Evolutionary conservation across 2,888 invertebrate species (phyloP).

Genomic region (Eupithecia insigniata): DNA sequence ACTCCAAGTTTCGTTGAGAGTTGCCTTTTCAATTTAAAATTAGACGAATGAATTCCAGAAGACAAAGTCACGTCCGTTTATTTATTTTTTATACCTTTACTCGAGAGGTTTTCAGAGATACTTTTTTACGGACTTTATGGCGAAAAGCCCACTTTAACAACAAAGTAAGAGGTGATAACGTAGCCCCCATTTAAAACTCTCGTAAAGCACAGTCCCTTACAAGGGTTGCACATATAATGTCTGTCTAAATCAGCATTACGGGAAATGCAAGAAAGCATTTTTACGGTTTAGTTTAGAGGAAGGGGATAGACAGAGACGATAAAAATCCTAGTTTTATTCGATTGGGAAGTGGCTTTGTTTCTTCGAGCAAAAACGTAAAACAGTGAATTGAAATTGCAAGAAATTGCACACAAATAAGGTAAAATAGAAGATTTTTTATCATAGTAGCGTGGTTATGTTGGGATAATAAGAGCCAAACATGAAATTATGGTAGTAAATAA

Average conservation of each 20-base stretch:
- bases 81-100: slow-evolving; percentile 5
- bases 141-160: slow-evolving; percentile 2
- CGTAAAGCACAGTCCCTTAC: slow-evolving; percentile 6
- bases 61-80: slow-evolving; percentile 3
- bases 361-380: not conserved
- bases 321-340: not conserved
- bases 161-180: slow-evolving; percentile 21
- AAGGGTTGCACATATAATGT: not conserved
- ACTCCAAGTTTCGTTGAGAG: not conserved
- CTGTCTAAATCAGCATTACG: slow-evolving; percentile 3
- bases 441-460: too few relatives aligned
- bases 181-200: slow-evolving; percentile 14
- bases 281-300: not conserved
- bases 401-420: not conserved
- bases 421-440: too few relatives aligned
- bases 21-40: not conserved
- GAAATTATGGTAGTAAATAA: too few relatives aligned
- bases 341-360: not conserved
- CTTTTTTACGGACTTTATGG: slow-evolving; percentile 1
- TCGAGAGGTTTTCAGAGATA: slow-evolving; percentile 3
- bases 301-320: not conserved
- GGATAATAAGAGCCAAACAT: too few relatives aligned
- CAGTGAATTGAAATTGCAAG: too few relatives aligned
- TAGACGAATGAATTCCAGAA: not conserved
- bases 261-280: not conserved